Evolutionary conservation across 2,797 vertebrate species (phyloP), one percentile per base, ranked within the genome.

Genomic region (Setipinna tenuifilis): DNA sequence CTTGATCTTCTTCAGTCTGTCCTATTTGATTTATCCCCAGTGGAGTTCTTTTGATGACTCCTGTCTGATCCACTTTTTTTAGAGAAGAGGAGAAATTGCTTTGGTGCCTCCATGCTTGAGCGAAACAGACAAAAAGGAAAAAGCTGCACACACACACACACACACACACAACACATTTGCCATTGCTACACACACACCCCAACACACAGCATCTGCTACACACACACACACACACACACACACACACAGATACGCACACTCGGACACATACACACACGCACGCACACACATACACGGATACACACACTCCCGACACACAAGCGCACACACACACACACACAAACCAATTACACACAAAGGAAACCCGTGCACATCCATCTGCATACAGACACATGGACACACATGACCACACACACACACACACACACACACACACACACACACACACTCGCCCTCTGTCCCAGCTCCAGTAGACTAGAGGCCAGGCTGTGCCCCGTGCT

Each of bases 11-110:
- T 59, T 82, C 82, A 9, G 31, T 48, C 78, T 86, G 78, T 87
- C 83, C 84, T 87, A 54, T 90, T 85, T 87, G 85, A 90, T 88
- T 90, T 90, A 86, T 88, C 61, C 86, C 87, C 86, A 59, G 44
- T 83, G 85, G 86, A 85, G 85, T 75, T 12, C 83, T 71, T 88
- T 88, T 90, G 85, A 88, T 87, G 88, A 88, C 88, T 88, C 83
- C 65, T 85, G 61, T 88, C 86, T 88, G 88, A 88, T 90, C 87
- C 85, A 85, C 87, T 87, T 83, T 62, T 62, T 86, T 83, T 41
- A 78, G 82, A 59, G 85, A 88, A 88, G 83, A 83, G 68, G 75
- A 87, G 46, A 83, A 86, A 86, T 87, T 84, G 83, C 82, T 14
- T 71, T 31, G 83, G 82, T 82, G 83, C 35, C 65, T n/a, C 86